A percentile compares a stretch with the other conserved stretches of the same genome.
phyloP scores from a whole-genome alignment of 1,140 invertebrate genomes.

The Anastrepha obliqua region DNA sequence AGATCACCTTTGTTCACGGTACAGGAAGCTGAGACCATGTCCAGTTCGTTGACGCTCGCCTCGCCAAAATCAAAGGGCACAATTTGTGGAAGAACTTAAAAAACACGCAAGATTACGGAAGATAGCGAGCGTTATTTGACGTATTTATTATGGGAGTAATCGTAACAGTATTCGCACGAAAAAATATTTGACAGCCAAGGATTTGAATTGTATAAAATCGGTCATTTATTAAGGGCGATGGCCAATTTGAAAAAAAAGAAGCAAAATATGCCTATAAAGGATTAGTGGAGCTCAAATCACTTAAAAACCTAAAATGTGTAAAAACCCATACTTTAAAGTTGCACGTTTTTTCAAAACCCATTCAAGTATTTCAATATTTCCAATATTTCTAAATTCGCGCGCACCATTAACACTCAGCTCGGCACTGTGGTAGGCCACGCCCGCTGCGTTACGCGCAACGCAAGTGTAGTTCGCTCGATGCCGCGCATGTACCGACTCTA shows the following conservation, averaged over 20 bases:
- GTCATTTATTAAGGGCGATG: too few species aligned
- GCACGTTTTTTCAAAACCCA: not conserved
- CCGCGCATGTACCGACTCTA: constrained; percentile 79
- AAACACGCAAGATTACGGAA: not conserved
- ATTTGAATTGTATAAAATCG: too few species aligned
- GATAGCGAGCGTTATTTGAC: not conserved
- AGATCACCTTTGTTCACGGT: constrained; percentile 87
- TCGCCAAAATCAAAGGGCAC: constrained; percentile 81
- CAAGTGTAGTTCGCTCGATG: constrained; percentile 85
- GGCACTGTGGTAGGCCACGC: constrained; percentile 82
- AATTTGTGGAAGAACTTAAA: constrained; percentile 79
- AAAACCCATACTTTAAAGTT: constrained; percentile 27
- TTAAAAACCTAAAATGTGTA: constrained; percentile 18
- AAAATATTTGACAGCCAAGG: too few species aligned
- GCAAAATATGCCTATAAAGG: not conserved
- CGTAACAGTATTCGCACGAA: too few species aligned
- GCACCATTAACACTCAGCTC: constrained; percentile 81
- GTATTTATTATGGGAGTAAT: not conserved
- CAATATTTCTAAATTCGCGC: constrained; percentile 58
- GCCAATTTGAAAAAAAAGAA: too few species aligned
- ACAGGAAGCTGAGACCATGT: constrained; percentile 82
- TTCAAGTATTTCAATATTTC: not conserved
- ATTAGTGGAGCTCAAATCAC: constrained; percentile 11
- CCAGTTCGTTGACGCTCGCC: constrained; percentile 80
- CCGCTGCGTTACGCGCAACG: constrained; percentile 84